These are phyloP conservation scores for Drosophila kikkawai DNA, from an alignment of 1,140 invertebrate species.

Conservation along the genomic window DNA sequence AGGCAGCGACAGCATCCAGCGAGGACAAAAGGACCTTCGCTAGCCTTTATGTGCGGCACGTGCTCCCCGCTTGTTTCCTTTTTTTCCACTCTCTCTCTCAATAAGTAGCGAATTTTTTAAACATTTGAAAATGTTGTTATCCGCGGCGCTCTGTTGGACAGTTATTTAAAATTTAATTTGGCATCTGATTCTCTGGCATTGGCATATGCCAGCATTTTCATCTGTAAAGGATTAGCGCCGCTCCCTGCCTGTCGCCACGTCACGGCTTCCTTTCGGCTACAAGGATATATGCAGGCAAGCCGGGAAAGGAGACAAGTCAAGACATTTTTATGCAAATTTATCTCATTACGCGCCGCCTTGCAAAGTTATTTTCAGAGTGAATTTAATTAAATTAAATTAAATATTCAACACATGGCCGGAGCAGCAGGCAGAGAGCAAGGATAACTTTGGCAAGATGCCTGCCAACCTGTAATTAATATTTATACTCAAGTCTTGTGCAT, in stretches of 20 bases:
- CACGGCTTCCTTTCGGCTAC: conserved; percentile 61
- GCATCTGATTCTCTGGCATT: conserved; percentile 49
- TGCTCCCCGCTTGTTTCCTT: conserved; percentile 54
- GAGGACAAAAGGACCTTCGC: conserved; percentile 52
- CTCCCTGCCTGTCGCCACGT: conserved; percentile 12
- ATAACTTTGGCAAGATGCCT: conserved; percentile 21
- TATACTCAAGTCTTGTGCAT: conserved; percentile 65
- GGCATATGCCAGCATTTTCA: conserved; percentile 71
- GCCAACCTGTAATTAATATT: conserved; percentile 41
- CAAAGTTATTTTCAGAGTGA: conserved; percentile 81
- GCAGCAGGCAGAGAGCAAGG: conserved; percentile 31
- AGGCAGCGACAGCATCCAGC: conserved; percentile 55
- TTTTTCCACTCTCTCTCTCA: conserved; percentile 25
- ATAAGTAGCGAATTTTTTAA: conserved; percentile 75
- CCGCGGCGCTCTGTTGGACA: conserved; percentile 17
- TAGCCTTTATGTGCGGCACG: conserved; percentile 70
- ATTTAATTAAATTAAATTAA: conserved; percentile 81
- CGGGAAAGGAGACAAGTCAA: conserved; percentile 32
- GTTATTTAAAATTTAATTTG: conserved; percentile 73
- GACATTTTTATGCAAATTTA: conserved; percentile 81
- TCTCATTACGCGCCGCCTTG: conserved; percentile 69
- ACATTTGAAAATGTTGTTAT: conserved; percentile 81
- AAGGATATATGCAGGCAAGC: conserved; percentile 18
- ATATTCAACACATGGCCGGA: conserved; percentile 74
- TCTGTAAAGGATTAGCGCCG: conserved; percentile 67